Base-by-base conservation (phyloP, 2,797 vertebrate genomes). In the Myotis findleyi region DNA sequence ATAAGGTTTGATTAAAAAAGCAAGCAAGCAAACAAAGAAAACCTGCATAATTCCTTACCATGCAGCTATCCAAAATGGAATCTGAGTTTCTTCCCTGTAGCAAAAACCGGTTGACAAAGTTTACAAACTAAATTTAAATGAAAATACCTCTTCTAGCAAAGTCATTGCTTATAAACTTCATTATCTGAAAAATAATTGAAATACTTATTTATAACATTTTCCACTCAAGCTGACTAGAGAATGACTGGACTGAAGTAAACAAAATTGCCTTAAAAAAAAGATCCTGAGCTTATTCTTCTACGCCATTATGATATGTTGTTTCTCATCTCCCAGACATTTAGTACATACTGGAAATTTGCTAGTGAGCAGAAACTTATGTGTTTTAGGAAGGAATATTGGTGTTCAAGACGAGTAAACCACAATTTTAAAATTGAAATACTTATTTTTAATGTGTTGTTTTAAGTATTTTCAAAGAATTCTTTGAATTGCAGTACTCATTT, bases 181-280 rank as follows among this genome's bases (percentile, higher is more conserved):
- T 75, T 41, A 94, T 72, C 20, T 91, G 89, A 89, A 93, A 51
- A 75, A 9, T 44, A 82, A 53, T n/a, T 33, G 66, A 93, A 90
- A 89, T n/a, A 27, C 23, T 55, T 83, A 62, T 79, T 91, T 91
- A 30, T 82, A 88, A 76, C 9, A 33, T 41, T 51, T 66, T 53
- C 44, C 33, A 62, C 4, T 21, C 27, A 69, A 47, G 51, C 82
- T 66, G 72, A 62, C 33, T 17, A 93, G 41, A 73, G 14, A 49
- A 81, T 72, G 66, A 11, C 76, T 47, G 69, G 73, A 62, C 47
- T 81, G 33, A 85, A 82, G 82, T 59, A 59, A 73, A 27, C 36
- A 87, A 57, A 80, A 83, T 68, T 68, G 36, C n/a, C 83, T 93
- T 75, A 25, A 87, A n/a, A n/a, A n/a, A 73, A 89, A 66, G 7